Conservation (phyloP, 2,888 invertebrate genomes). For the Pseudococcus jackbeardsleyi region DNA sequence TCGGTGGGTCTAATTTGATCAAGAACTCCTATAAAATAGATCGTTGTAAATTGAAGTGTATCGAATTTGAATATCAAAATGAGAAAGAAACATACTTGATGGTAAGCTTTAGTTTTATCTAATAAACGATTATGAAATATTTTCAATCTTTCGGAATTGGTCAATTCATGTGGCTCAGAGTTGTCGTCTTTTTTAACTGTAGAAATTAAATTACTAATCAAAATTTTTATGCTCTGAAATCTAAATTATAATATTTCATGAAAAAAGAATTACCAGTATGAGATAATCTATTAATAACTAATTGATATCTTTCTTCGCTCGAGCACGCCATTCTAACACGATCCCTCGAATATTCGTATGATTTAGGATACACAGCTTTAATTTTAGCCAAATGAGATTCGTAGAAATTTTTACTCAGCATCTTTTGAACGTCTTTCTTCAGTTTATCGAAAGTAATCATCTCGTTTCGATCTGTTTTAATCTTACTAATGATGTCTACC, state of each 20-base stretch:
- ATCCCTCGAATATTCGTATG: slow-evolving; percentile 82
- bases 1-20: slow-evolving; percentile 79
- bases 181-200: slow-evolving; percentile 52
- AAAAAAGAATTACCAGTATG: background rate
- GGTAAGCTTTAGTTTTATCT: slow-evolving; percentile 65
- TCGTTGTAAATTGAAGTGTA: background rate
- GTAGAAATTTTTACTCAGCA: slow-evolving; percentile 83
- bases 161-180: slow-evolving; percentile 61
- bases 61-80: background rate
- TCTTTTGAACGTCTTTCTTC: slow-evolving; percentile 88
- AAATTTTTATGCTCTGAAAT: no score
- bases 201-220: no score
- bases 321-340: slow-evolving; percentile 60
- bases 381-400: slow-evolving; percentile 84
- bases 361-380: slow-evolving; percentile 84
- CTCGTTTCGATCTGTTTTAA: slow-evolving; percentile 90
- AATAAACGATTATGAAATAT: slow-evolving; percentile 63
- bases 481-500: slow-evolving; percentile 85
- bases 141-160: slow-evolving; percentile 62
- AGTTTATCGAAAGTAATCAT: slow-evolving; percentile 88
- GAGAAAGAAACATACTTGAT: slow-evolving; percentile 66
- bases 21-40: slow-evolving; percentile 76
- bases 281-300: slow-evolving; percentile 62
- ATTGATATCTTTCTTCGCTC: slow-evolving; percentile 63
- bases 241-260: no score